Evolutionary conservation across 2,797 vertebrate genomes (phyloP), one percentile per base, ranked within the genome.

Genomic region (Liparis tanakae): DNA sequence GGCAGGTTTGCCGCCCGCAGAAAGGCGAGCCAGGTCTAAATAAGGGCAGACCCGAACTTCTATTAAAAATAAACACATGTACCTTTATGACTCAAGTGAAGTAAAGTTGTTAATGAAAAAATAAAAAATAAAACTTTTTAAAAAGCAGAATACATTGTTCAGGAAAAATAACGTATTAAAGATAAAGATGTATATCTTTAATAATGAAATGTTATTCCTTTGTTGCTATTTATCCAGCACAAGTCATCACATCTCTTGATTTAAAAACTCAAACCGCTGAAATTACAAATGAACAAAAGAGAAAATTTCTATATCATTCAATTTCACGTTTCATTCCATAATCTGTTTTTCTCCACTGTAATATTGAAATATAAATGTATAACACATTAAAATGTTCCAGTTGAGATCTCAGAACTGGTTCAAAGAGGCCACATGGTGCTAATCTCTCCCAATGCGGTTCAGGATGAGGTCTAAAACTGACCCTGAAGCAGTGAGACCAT

Each of bases 1-100:
- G 53, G 46, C 43, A 30, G 17, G 17, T 89, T 85, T 89, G 74
- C 87, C 84, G 87, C 83, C 76, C 39, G 70, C 67, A 60, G 50
- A 44, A 20, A 48, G 62, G 48, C 39, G 59, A 71, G 57, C 3
- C 39, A 25, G 5, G 53, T 43, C 37, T 33, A 36, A 61, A 48
- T 41, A 59, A 34, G 68, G 69, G 6, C 36, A 33, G 6, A 54
- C 14, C 36, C 15, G n/a, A 59, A 59, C n/a, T 6, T 36, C 4
- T 30, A 30, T 2, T 30, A 12, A 20, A 22, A 58, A 43, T 34
- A 22, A 50, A 62, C 30, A 34, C 41, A 50, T 18, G 13, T n/a
- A 17, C 17, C 34, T 60, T 13, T 10, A 14, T 18, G 1, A 13
- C 12, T 66, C 5, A 30, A 37, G n/a, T n/a, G 2, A 74, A 20